Evolutionary conservation across 2,797 vertebrate species (phyloP).

Genomic region (Galagoides demidoff): DNA sequence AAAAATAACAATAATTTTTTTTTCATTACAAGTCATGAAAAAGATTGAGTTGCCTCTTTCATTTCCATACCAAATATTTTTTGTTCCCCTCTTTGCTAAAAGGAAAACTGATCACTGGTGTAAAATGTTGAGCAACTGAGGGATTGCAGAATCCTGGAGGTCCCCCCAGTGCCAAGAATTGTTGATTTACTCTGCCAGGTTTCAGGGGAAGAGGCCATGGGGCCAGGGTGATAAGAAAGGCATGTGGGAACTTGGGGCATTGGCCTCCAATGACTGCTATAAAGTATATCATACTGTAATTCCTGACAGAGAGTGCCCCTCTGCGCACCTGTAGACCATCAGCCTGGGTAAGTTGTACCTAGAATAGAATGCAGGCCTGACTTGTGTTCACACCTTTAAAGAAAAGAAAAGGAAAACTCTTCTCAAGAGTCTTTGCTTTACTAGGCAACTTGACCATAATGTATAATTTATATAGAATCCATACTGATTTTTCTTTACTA

Average conservation of each 20-base stretch:
- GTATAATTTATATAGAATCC: neutral
- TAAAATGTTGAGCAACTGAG: neutral
- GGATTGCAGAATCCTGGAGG: neutral
- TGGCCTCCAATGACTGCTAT: neutral
- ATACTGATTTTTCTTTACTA: neutral
- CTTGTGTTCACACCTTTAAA: fast-evolving
- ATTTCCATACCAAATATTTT: neutral
- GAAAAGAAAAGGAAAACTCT: neutral
- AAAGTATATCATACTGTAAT: neutral
- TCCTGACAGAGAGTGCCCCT: fast-evolving
- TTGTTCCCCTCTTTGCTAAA: neutral
- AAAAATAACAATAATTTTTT: neutral
- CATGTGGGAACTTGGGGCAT: neutral
- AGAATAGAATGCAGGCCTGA: neutral
- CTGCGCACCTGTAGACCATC: fast-evolving
- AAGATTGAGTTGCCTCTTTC: neutral
- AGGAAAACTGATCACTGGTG: neutral
- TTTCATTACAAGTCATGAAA: neutral
- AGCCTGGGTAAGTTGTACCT: neutral
- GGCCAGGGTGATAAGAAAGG: neutral
- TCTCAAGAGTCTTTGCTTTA: neutral
- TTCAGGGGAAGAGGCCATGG: neutral
- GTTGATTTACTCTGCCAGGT: too few species aligned
- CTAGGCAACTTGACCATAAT: neutral
- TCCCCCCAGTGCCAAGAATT: neutral